Evolutionary conservation across 2,797 vertebrate species (phyloP).

Genomic region (Pempheris klunzingeri): DNA sequence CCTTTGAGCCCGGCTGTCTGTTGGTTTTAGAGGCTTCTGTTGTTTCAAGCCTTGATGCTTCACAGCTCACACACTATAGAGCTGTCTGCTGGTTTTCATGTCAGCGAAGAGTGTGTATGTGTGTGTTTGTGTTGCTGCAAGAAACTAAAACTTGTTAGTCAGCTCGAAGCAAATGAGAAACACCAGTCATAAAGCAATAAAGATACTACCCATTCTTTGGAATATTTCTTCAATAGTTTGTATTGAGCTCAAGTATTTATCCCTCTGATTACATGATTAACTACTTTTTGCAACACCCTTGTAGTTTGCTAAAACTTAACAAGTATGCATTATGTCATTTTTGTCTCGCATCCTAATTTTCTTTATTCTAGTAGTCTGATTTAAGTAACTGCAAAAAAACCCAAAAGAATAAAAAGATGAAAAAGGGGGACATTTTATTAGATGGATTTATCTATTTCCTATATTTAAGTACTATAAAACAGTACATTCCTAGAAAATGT

Average conservation of each 20-base stretch:
- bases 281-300: neutral
- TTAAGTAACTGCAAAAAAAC: neutral
- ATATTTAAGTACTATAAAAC: slow-evolving; percentile 88
- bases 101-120: slow-evolving; percentile 26
- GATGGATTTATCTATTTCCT: slow-evolving; percentile 75
- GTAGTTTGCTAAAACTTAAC: too few relatives aligned
- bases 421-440: neutral
- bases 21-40: slow-evolving; percentile 60
- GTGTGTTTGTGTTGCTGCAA: slow-evolving; percentile 4
- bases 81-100: slow-evolving; percentile 49
- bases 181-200: neutral
- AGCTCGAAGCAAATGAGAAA: slow-evolving; percentile 23
- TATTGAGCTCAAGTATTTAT: neutral
- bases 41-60: slow-evolving; percentile 59
- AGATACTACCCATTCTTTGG: neutral
- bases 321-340: neutral
- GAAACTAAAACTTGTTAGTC: slow-evolving; percentile 39
- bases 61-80: slow-evolving; percentile 61
- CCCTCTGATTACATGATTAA: neutral
- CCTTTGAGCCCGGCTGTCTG: slow-evolving; percentile 14
- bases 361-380: neutral
- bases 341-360: neutral
- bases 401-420: neutral
- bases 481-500: slow-evolving; percentile 81
- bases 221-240: neutral